Evolutionary conservation across 2,888 invertebrate genomes (phyloP), one percentile per base, ranked within the genome.

Genomic region (Leptothorax acervorum): DNA sequence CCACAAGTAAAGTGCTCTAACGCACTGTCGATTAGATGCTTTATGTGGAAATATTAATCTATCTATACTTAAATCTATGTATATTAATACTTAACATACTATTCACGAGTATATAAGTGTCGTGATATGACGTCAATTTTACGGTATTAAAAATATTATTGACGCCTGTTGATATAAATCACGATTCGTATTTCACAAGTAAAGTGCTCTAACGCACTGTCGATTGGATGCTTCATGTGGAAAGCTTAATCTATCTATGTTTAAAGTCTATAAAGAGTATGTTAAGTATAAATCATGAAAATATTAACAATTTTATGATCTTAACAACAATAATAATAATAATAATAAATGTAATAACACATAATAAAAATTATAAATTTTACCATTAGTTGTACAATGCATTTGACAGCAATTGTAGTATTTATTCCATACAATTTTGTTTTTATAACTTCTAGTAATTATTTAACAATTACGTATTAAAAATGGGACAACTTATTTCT

Each of bases 91-190:
- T n/a, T n/a, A n/a, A n/a, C n/a, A 39, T 9, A 51, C 5, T 51
- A 51, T 51, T 51, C 8, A 18, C 2, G 5, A 62, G 9, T 31
- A 45, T 31, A 45, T n/a, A 62, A 1, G 18, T 18, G 63, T 51
- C 35, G 35, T 23, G 18, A 70, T 53, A 39, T 15, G 5, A 28
- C 9, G 2, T 45, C 18, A 3, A 53, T 42, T 76, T 66, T 28
- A 66, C 4, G 28, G 18, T 66, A 65, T 35, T 23, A 15, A 51
- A 66, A 65, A 65, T 31, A 35, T 51, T 66, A 76, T 66, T 66
- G 12, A 76, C 2, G n/a, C 35, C 23, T 76, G 12, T 60, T 42
- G 18, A 60, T 60, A 39, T 66, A 76, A 66, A 66, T 76, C 18
- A 65, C 18, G 15, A 48, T 15, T 18, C 28, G 12, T 15, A 3